These are phyloP conservation scores for Lycocorax pyrrhopterus DNA, from an alignment of 2,113 vertebrate genomes.

Conservation along the genomic window DNA sequence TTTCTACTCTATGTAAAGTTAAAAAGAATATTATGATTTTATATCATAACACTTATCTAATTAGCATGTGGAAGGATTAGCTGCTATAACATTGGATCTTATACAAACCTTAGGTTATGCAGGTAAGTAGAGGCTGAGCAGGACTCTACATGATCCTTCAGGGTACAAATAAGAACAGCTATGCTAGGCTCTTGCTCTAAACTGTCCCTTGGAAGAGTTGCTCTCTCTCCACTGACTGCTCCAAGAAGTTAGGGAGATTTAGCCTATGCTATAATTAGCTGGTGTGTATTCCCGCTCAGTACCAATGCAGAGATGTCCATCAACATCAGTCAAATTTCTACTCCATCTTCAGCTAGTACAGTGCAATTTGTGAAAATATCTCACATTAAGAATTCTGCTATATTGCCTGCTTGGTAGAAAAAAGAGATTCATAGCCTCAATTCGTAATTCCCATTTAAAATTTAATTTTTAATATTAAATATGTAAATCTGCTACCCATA, in stretches of 20 bases:
- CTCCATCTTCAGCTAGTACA: neutral
- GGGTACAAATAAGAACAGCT: neutral
- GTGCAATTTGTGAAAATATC: neutral
- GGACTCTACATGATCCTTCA: neutral
- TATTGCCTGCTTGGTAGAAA: neutral
- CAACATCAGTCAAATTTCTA: neutral
- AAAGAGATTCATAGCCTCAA: neutral
- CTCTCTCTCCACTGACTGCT: neutral
- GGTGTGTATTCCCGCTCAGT: neutral
- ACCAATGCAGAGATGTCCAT: neutral
- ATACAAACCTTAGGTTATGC: neutral
- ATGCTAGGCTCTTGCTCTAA: neutral
- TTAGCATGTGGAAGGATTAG: neutral
- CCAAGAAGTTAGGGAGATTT: neutral
- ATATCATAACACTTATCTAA: neutral
- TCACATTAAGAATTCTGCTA: neutral
- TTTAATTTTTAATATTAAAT: neutral
- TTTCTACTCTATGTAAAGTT: neutral
- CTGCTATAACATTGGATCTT: neutral
- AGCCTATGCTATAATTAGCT: neutral
- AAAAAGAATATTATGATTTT: neutral
- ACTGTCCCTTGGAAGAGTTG: neutral
- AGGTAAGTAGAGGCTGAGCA: neutral
- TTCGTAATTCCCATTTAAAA: neutral
- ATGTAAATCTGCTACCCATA: neutral